Evolutionary conservation across 2,113 vertebrate species (phyloP), one percentile per base, ranked within the genome.

Genomic region (Tragelaphus strepsiceros): DNA sequence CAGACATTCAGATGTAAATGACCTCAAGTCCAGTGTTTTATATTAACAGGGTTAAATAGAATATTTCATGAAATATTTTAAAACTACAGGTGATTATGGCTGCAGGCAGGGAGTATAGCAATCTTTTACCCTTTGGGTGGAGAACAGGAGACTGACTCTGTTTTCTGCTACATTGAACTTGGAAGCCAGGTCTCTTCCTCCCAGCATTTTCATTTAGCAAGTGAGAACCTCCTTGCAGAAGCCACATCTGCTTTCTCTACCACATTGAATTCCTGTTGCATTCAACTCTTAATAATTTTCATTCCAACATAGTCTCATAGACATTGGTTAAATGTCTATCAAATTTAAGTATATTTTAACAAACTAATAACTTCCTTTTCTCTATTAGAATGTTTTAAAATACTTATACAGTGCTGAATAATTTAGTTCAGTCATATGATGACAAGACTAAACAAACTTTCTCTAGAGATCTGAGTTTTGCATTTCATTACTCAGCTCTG

Each of bases 401-500:
- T 87, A 97, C 89, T 98, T 95, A 58, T 4, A 93, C 19, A 14
- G 96, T 96, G 71, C 58, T 94, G 97, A 98, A 97, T 96, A 97
- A 96, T 96, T 97, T 97, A 94, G 80, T 94, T 96, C 88, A 93
- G 90, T 91, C 96, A 77, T 91, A 97, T 91, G 98, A 97, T 97
- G 98, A 96, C 98, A 98, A 98, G 98, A 98, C 98, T 98, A 98
- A 98, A 98, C 98, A 99, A 99, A 99, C 98, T 98, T 98, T 98
- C 97, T 98, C 96, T 97, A 97, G 97, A 95, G 39, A 90, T 98
- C 96, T 98, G 98, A 91, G 95, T 97, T 98, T 98, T 98, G 98
- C 98, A 98, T 98, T 98, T 98, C 85, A 35, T 98, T 98, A 96
- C 98, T 98, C 97, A 98, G 98, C 98, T 98, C 97, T 98, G 97